A percentile compares a stretch with the other conserved stretches of the same genome.
Evolutionary conservation across 1,140 invertebrate species (phyloP).

Genomic region (Homarus americanus): DNA sequence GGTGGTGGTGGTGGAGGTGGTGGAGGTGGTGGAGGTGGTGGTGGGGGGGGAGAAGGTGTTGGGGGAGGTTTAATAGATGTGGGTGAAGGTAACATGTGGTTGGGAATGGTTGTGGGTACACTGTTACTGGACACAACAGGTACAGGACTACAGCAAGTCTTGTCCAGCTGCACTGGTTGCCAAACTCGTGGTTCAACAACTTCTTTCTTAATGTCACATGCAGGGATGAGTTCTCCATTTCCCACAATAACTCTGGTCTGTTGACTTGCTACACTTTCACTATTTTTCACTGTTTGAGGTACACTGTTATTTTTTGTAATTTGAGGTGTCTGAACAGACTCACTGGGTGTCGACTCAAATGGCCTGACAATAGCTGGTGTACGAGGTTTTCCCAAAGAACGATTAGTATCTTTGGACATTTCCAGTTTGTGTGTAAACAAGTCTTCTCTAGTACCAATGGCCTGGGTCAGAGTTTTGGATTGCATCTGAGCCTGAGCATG

Average conservation of each 20-base stretch:
- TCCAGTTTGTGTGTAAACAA: conserved; percentile 37
- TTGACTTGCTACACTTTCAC: conserved; percentile 13
- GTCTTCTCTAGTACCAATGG: conserved; percentile 52
- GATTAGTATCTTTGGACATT: conserved; percentile 26
- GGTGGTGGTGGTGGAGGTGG: conserved; percentile 52
- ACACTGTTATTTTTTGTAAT: conserved; percentile 29
- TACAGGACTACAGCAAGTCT: conserved; percentile 24
- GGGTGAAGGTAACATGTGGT: conserved; percentile 22
- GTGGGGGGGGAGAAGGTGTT: conserved; percentile 46
- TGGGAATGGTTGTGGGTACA: conserved; percentile 16
- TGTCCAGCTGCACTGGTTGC: conserved; percentile 58
- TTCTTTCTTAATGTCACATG: conserved; percentile 51
- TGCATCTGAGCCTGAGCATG: conserved; percentile 47
- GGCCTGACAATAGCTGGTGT: conserved; percentile 61
- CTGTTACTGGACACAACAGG: background rate
- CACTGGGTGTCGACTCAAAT: conserved; percentile 60
- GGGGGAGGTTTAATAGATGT: conserved; percentile 29
- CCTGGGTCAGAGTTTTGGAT: conserved; percentile 24
- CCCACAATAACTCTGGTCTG: conserved; percentile 53
- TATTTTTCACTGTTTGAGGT: conserved; percentile 49
- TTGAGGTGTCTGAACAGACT: conserved; percentile 29
- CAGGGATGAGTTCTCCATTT: conserved; percentile 33
- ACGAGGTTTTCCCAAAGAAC: conserved; percentile 47
- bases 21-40: conserved; percentile 22
- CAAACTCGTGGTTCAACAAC: conserved; percentile 27